Evolutionary conservation across 1,140 invertebrate species (phyloP), one percentile per base, ranked within the genome.

Genomic region (Rhagoletis pomonella): DNA sequence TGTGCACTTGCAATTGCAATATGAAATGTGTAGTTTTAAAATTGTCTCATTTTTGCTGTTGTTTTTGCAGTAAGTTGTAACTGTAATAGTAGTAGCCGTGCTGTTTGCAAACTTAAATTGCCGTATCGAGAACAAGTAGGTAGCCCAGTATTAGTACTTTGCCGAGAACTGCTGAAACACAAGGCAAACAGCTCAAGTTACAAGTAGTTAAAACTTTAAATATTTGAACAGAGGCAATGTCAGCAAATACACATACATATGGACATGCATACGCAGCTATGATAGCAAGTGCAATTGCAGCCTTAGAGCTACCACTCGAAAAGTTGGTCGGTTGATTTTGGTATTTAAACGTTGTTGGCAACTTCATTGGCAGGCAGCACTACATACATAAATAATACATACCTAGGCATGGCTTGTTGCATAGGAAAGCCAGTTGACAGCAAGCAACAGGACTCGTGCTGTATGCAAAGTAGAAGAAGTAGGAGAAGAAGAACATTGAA

Each of bases 201-300:
- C 73, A 81, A 55, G 73, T 81, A 55, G 73, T 81, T 81, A 81
- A 81, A 81, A 81, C 73, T 81, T 81, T 81, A 55, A 81, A 81
- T 81, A 81, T 55, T 81, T 81, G n/a, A 81, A 47, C n/a, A 55
- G 44, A 81, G 73, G 47, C 73, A 81, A 77, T 77, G 14, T 47
- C 69, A 19, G 69, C 69, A 29, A 77, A 77, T 4, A 50, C 39
- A 50, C 73, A 7, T 5, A 55, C n/a, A 81, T n/a, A n/a, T 3
- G 60, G 4, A n/a, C 4, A 5, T 62, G 60, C 60, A 17, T 14
- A n/a, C 3, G n/a, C 29, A 14, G 60, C 4, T 62, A 14, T 2
- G 67, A 44, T 44, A 69, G 42, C 39, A 50, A 81, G 44, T 58
- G 50, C 47, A n/a, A n/a, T 47, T 42, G 12, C 3, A 14, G 42